Evolutionary conservation across 2,797 vertebrate species (phyloP), one percentile per base, ranked within the genome.

Genomic region (Neosilurus mollespiculum): DNA sequence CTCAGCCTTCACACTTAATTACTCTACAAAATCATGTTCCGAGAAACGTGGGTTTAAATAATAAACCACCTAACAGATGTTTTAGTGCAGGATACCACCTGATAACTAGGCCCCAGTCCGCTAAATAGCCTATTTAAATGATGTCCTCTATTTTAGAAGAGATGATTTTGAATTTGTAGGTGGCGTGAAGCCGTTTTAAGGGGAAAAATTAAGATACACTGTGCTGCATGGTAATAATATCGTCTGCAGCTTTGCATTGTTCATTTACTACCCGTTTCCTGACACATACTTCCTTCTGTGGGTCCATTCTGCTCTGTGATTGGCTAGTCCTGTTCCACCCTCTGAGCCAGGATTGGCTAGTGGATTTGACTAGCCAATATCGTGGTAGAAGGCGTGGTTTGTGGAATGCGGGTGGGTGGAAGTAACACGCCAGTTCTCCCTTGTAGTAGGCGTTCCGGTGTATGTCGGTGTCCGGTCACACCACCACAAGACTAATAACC

Each of bases 401-500:
- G 15, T 51, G 18, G 58, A 65, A 54, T 53, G 24, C 24, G 5
- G 24, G 24, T 20, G 14, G n/a, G 62, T 1, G 37, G 49, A 54
- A 66, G 30, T 24, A 58, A 24, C 30, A 70, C 24, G n/a, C 58
- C 26, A 49, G 56, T 58, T 76, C 37, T 81, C 14, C 15, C 7
- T 43, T 61, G 15, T 81, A 71, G 67, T 18, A 24, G 64, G 66
- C 67, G 34, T 59, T 71, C 26, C 24, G 5, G 53, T 22, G 59
- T 1, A 6, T 54, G 64, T 51, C 18, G 66, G 64, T 20, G 54
- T 69, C 53, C 53, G 65, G 53, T 69, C 78, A 58, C 26, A 58
- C 18, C 18, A 30, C 58, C 64, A 61, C 30, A 43, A 61, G 30
- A 89, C 89, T 88, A 53, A 11, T 58, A 11, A 49, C 18, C 61